phyloP scores from a whole-genome alignment of 2,888 invertebrate genomes.

The Eucriotettix oculatus region DNA sequence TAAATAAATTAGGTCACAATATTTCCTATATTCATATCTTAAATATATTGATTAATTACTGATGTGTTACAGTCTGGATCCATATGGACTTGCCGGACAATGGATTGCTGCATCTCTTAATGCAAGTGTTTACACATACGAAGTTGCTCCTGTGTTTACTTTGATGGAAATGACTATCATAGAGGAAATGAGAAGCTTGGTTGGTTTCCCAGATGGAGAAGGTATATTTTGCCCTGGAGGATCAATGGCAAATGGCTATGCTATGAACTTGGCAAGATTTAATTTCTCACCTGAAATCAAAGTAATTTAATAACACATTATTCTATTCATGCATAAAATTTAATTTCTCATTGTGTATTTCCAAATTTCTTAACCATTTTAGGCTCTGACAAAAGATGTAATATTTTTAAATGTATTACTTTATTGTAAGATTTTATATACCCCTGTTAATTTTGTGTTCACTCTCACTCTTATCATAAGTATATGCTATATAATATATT shows the following conservation, averaged over 20 bases:
- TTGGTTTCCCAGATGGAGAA: constrained; percentile 26
- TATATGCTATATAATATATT: too few species aligned
- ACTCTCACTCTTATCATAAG: too few species aligned
- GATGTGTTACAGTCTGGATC: constrained; percentile 25
- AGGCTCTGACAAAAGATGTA: too few species aligned
- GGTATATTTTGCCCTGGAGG: constrained; percentile 40
- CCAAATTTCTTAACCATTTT: too few species aligned
- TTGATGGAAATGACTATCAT: constrained; percentile 33
- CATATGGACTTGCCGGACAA: constrained; percentile 34
- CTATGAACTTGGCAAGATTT: constrained; percentile 35
- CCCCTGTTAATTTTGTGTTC: too few species aligned
- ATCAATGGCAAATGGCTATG: constrained; percentile 37
- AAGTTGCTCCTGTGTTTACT: constrained; percentile 37
- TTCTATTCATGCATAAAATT: neutral
- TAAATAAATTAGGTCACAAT: too few species aligned
- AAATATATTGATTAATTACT: too few species aligned
- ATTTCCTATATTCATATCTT: too few species aligned
- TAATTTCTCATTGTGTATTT: neutral
- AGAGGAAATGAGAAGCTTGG: constrained; percentile 28
- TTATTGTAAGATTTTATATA: too few species aligned
- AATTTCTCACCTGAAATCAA: constrained; percentile 29
- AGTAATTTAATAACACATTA: constrained; percentile 17
- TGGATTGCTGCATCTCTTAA: constrained; percentile 34
- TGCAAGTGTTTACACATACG: constrained; percentile 36
- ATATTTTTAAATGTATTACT: too few species aligned